A percentile compares a stretch with the other conserved stretches of the same genome.
Conservation (phyloP, 2,888 invertebrate species). For the Alloscopus bannaensis region DNA sequence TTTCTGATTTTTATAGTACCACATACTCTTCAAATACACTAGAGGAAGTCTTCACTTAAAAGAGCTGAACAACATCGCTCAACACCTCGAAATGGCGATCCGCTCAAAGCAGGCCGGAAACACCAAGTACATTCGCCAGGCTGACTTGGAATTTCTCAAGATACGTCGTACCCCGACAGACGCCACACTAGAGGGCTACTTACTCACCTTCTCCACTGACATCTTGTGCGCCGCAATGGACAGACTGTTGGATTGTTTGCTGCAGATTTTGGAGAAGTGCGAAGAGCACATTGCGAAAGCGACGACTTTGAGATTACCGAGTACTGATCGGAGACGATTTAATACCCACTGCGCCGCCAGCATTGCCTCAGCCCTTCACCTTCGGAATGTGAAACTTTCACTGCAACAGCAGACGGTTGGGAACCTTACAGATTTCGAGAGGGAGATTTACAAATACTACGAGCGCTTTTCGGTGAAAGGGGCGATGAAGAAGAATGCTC, state of each 20-base stretch:
- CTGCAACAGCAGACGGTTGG: neutral
- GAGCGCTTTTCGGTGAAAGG: constrained; percentile 1
- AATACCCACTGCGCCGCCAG: constrained; percentile 22
- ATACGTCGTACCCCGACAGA: constrained; percentile 12
- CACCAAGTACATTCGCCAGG: constrained; percentile 13
- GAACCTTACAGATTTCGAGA: constrained; percentile 24
- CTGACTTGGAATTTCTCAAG: constrained; percentile 40
- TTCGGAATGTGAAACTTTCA: constrained; percentile 7
- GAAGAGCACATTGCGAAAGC: neutral
- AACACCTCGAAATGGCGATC: constrained; percentile 10
- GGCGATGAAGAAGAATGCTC: neutral
- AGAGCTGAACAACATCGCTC: neutral
- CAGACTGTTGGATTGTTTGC: neutral
- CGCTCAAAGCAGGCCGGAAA: constrained; percentile 1
- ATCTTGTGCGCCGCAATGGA: neutral
- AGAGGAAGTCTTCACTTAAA: neutral
- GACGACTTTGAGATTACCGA: neutral
- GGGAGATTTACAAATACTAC: neutral
- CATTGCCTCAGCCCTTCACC: constrained; percentile 24
- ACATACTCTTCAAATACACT: neutral
- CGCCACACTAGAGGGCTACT: constrained; percentile 10
- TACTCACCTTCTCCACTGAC: constrained; percentile 14
- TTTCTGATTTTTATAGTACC: constrained; percentile 15
- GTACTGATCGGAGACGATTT: constrained; percentile 23
- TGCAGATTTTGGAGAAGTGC: neutral